These are phyloP conservation scores for Pyrocoelia pectoralis DNA, from an alignment of 2,888 invertebrate genomes.

Conservation along the genomic window DNA sequence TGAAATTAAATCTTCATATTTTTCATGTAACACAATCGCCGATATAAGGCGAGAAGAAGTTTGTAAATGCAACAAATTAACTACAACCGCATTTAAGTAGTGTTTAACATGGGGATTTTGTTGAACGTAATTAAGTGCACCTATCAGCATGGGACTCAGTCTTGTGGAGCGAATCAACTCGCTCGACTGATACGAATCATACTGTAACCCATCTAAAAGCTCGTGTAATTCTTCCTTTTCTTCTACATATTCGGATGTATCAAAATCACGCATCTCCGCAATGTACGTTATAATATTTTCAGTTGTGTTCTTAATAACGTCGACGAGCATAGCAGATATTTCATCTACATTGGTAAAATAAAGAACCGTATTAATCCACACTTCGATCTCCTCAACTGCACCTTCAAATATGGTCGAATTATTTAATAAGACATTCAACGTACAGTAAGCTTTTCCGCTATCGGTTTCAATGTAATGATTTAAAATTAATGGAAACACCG, in stretches of 20 bases:
- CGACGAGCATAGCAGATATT: background rate
- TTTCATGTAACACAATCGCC: constrained; percentile 58
- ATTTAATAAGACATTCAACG: constrained; percentile 65
- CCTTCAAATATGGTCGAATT: constrained; percentile 72
- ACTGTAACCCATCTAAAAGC: constrained; percentile 59
- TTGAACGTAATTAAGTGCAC: constrained; percentile 53
- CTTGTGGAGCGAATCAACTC: background rate
- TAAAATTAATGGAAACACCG: constrained; percentile 46
- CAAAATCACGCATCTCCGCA: constrained; percentile 12
- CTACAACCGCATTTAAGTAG: constrained; percentile 60
- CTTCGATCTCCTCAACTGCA: constrained; percentile 67
- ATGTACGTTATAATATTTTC: constrained; percentile 32
- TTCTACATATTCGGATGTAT: background rate
- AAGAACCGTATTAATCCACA: constrained; percentile 34
- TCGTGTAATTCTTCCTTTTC: constrained; percentile 38
- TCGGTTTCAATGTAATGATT: constrained; percentile 60
- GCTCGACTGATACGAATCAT: constrained; percentile 41
- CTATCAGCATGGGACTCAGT: constrained; percentile 55
- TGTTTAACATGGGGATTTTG: constrained; percentile 48
- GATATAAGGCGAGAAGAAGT: constrained; percentile 63
- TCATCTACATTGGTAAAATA: constrained; percentile 12
- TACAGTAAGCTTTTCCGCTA: constrained; percentile 43
- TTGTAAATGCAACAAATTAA: constrained; percentile 70
- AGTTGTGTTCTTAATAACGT: constrained; percentile 19
- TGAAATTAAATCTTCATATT: constrained; percentile 58